phyloP scores from a whole-genome alignment of 2,797 vertebrate genomes.

The Aldrovandia affinis region DNA sequence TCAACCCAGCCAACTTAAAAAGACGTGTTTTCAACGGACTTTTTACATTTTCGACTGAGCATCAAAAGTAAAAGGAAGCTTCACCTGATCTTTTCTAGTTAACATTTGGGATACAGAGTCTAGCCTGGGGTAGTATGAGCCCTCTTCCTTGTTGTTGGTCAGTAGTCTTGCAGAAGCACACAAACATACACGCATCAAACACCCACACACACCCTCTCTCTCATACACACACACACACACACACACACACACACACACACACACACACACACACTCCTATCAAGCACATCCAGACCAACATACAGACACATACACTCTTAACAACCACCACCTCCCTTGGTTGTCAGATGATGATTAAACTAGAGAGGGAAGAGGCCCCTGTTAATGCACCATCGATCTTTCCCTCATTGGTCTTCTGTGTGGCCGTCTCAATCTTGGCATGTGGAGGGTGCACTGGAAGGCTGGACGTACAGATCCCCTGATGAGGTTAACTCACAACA shows the following conservation, averaged over 20 bases:
- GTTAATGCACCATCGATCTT: background rate
- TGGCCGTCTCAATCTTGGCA: background rate
- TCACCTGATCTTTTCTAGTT: no score
- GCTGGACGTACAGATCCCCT: background rate
- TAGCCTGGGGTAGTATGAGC: no score
- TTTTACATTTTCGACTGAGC: no score
- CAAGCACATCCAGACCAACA: background rate
- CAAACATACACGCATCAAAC: background rate
- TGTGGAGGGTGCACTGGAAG: background rate
- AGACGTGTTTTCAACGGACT: no score
- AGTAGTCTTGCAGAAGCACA: no score
- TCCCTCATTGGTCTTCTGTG: no score
- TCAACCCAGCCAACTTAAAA: no score
- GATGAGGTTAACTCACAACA: background rate
- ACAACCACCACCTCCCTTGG: background rate
- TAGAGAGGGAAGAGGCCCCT: background rate
- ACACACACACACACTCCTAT: background rate
- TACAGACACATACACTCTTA: background rate
- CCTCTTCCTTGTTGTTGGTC: no score
- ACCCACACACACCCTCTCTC: background rate
- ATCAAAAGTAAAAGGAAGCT: no score
- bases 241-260: background rate
- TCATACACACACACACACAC: background rate
- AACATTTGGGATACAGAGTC: no score
- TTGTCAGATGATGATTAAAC: background rate